These are phyloP conservation scores for Hyalella azteca DNA, from an alignment of 2,888 invertebrate genomes.

Conservation along the genomic window DNA sequence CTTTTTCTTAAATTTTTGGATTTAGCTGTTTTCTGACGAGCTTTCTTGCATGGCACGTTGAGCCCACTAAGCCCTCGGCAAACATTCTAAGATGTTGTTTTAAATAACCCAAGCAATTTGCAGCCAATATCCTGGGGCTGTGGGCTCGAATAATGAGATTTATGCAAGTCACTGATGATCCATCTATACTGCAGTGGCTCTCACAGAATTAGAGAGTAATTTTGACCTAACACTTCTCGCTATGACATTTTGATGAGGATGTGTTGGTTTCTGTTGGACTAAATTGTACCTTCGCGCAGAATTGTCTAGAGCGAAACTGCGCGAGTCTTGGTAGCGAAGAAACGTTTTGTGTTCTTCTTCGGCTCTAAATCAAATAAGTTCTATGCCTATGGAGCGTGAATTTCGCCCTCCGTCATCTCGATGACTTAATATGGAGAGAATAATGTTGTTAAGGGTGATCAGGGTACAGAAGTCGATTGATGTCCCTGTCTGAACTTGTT, in stretches of 20 bases:
- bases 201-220: constrained; percentile 9
- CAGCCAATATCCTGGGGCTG: neutral
- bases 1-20: too few relatives aligned
- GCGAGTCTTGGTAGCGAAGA: neutral
- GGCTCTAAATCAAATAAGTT: constrained; percentile 6
- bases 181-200: neutral
- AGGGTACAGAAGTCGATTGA: constrained; percentile 8
- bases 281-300: neutral
- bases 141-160: neutral
- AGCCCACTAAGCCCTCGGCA: too few relatives aligned
- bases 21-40: too few relatives aligned
- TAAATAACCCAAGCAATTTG: neutral
- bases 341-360: neutral
- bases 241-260: constrained; percentile 12
- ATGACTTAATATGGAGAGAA: constrained; percentile 28
- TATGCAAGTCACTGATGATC: constrained; percentile 26
- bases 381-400: constrained; percentile 22
- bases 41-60: too few relatives aligned
- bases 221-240: constrained; percentile 10
- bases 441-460: constrained; percentile 19
- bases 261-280: constrained; percentile 22
- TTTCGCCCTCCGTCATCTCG: constrained; percentile 21
- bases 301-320: neutral
- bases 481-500: constrained; percentile 3
- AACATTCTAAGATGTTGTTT: too few relatives aligned